Percentiles rank a stretch among this genome's conserved stretches.
Conservation (phyloP, 2,888 invertebrate genomes). For the Anodontia alba region DNA sequence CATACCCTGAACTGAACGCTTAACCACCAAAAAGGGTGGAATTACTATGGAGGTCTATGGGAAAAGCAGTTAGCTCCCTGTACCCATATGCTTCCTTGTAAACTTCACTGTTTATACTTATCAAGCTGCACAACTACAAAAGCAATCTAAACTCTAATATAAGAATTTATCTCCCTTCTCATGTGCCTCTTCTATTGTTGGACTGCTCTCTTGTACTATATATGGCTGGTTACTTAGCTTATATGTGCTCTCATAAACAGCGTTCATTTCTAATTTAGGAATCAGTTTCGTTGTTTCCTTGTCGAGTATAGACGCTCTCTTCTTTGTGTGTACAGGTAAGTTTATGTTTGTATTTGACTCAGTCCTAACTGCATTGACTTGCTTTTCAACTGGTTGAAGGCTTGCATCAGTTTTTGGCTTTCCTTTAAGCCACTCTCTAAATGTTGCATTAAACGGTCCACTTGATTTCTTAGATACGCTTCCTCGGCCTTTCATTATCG, state of each 20-base stretch:
- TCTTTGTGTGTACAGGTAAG: background rate
- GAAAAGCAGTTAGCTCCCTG: too few species aligned
- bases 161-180: slow-evolving; percentile 7
- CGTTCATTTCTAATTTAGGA: background rate
- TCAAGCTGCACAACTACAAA: too few species aligned
- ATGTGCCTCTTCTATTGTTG: too few species aligned
- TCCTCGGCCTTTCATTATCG: background rate
- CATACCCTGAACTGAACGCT: too few species aligned
- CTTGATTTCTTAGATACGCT: background rate
- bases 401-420: background rate
- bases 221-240: background rate
- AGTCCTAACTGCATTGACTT: background rate
- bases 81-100: too few species aligned
- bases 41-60: too few species aligned
- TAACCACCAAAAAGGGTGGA: too few species aligned
- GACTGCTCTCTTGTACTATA: background rate
- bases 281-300: background rate
- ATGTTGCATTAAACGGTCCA: slow-evolving; percentile 5
- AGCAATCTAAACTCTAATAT: background rate
- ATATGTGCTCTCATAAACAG: background rate
- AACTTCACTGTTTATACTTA: too few species aligned
- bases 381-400: background rate
- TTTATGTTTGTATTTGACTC: background rate
- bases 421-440: background rate
- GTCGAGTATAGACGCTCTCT: background rate